Conservation (phyloP, 2,113 vertebrate species). For the Litocranius walleri region DNA sequence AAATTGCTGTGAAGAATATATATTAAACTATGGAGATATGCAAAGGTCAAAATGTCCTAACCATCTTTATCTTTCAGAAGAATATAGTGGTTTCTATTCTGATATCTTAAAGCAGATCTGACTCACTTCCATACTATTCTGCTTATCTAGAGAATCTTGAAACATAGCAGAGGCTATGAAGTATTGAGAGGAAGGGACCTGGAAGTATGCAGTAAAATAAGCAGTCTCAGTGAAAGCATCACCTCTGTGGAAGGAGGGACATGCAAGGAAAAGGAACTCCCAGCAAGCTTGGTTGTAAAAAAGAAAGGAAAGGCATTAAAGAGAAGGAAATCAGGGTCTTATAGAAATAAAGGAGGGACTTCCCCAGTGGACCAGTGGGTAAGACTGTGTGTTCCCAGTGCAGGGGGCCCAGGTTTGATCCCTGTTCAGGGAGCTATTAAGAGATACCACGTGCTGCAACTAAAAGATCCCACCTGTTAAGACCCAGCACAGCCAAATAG, state of each 20-base stretch:
- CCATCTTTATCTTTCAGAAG: not conserved
- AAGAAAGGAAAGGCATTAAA: not conserved
- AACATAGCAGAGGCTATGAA: not conserved
- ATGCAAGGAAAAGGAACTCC: not conserved
- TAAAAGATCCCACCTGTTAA: not conserved
- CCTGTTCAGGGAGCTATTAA: not conserved
- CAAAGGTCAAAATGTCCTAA: not conserved
- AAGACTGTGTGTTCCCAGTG: not conserved
- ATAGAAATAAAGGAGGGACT: not conserved
- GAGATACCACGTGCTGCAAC: not conserved
- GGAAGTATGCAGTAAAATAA: not conserved
- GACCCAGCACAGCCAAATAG: not conserved
- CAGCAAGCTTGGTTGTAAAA: not conserved
- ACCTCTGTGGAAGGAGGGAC: not conserved
- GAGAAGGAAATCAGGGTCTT: not conserved
- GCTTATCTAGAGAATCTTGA: not conserved
- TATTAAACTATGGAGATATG: not conserved
- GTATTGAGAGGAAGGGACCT: not conserved
- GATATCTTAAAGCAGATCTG: not conserved
- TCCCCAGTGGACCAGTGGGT: not conserved
- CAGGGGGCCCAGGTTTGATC: fast-evolving
- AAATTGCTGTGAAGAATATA: not conserved
- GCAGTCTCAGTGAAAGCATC: not conserved
- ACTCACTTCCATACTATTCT: not conserved
- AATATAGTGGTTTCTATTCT: not conserved